Evolutionary conservation across 2,797 vertebrate species (phyloP), one percentile per base, ranked within the genome.

Genomic region (Cuculus canorus): DNA sequence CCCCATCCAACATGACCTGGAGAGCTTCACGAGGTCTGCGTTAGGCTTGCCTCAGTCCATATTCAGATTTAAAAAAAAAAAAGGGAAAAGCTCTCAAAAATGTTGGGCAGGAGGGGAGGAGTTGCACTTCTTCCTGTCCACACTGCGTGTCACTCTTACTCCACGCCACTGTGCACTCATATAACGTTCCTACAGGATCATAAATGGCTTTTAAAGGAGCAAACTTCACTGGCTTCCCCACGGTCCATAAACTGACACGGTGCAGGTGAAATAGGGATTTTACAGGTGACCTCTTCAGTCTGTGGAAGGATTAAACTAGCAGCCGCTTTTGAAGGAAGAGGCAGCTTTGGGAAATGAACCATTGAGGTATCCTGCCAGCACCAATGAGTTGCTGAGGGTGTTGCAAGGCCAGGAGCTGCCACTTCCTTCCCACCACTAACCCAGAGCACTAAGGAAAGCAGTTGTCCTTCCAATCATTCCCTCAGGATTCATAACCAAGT

Each of bases 121-220:
- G 89, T 60, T 96, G 95, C 95, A 96, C 70, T 96, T 96, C 95
- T 95, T 95, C 6, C 71, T 88, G 92, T 92, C 95, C 96, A 97
- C 96, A 91, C 96, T 93, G 96, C 96, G 96, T 97, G 95, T 97
- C 95, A 96, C 95, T 90, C 95, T 96, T 96, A 71, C 95, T 96
- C 95, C 82, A 77, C 35, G 53, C 30, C n/a, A 0, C 21, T 21
- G 53, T 57, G 61, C 69, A 17, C 35, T 45, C 56, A 0, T 9
- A 10, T 5, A 3, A 21, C 91, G 18, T 73, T 81, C 80, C 66
- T 37, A 2, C 16, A 2, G 90, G 23, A 54, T 15, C 90, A 68
- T 41, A 91, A 81, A 93, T n/a, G 69, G 7, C 54, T 92, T 90
- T 27, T 7, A 37, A 79, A 73, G 85, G 30, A 86, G 28, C 13